Evolutionary conservation across 2,797 vertebrate genomes (phyloP).

Genomic region (Dendrocincla fuliginosa): DNA sequence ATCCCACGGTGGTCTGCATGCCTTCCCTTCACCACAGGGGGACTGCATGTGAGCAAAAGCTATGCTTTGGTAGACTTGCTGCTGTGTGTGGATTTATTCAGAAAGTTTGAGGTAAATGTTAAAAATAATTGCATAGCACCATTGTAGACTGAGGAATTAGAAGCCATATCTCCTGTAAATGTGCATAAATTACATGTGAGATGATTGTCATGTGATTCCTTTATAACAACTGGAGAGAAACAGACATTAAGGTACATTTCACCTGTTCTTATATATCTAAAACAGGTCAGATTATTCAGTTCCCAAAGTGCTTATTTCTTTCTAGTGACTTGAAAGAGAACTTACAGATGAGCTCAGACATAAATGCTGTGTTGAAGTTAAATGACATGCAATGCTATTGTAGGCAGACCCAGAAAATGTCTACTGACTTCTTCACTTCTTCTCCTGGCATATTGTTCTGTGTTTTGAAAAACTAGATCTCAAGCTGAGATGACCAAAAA

Average conservation of each 20-base stretch:
- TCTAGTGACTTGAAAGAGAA: not conserved
- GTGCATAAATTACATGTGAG: not conserved
- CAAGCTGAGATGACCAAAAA: not conserved
- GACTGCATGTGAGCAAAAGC: accelerated
- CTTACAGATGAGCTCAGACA: not conserved
- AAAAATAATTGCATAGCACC: not conserved
- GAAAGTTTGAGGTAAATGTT: not conserved
- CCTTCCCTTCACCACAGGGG: accelerated
- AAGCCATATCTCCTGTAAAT: not conserved
- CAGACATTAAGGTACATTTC: accelerated
- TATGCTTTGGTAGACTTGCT: not conserved
- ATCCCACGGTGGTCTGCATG: accelerated
- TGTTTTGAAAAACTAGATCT: not conserved
- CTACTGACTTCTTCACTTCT: not conserved
- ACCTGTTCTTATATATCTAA: not conserved
- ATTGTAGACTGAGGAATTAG: not conserved
- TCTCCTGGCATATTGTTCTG: not conserved
- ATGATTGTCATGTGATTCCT: not conserved
- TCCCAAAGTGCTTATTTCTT: not conserved
- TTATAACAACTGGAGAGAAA: not conserved
- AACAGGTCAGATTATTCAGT: not conserved
- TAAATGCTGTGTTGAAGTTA: not conserved
- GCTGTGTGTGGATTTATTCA: not conserved
- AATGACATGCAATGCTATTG: no score
- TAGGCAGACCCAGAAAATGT: not conserved